These are phyloP conservation scores for Acronicta aceris DNA, from an alignment of 2,888 invertebrate genomes.

Conservation along the genomic window DNA sequence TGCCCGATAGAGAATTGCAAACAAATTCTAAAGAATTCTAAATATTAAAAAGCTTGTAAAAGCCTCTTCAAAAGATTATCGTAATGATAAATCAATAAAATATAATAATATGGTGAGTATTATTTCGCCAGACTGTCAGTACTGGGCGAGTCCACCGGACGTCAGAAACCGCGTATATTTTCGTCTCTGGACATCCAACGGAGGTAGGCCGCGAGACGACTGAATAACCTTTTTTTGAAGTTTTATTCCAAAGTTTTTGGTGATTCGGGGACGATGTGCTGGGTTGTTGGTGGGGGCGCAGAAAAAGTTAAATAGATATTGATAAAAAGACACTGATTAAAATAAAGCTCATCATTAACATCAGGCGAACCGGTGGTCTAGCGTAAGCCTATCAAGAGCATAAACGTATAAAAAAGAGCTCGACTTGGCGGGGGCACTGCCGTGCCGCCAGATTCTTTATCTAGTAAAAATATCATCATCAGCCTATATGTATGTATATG, in stretches of 20 bases:
- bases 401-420: no score
- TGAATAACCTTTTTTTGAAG: constrained; percentile 44
- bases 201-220: constrained; percentile 75
- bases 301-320: neutral
- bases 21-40: neutral
- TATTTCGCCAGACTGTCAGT: constrained; percentile 81
- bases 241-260: constrained; percentile 48
- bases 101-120: constrained; percentile 66
- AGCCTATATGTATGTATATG: no score
- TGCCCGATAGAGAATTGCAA: no score
- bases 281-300: constrained; percentile 37
- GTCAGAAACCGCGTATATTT: constrained; percentile 87
- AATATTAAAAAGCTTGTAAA: no score
- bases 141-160: constrained; percentile 83
- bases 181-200: constrained; percentile 86
- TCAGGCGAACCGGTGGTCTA: no score
- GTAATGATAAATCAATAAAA: constrained; percentile 22
- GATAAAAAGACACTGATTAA: no score
- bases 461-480: no score
- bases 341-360: no score
- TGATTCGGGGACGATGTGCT: constrained; percentile 56
- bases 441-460: no score
- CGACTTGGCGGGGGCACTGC: no score
- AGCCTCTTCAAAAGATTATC: neutral
- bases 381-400: no score